Percentiles rank a stretch among this genome's conserved stretches.
These are phyloP conservation scores for Coregonus clupeaformis DNA, from an alignment of 2,113 vertebrate genomes.

Conservation along the genomic window DNA sequence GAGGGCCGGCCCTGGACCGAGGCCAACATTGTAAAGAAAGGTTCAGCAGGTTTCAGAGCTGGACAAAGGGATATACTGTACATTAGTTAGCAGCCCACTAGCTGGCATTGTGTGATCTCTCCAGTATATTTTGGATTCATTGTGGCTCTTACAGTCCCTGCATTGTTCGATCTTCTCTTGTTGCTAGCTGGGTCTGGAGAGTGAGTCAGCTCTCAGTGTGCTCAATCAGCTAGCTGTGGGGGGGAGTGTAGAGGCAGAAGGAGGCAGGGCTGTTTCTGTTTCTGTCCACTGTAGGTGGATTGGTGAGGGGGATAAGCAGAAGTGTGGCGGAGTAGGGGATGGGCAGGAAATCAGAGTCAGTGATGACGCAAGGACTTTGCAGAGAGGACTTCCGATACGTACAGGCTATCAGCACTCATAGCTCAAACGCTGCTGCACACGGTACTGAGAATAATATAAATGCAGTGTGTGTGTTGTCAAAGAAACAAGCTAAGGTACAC, in stretches of 20 bases:
- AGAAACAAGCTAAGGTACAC: too few species aligned
- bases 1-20: too few species aligned
- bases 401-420: neutral
- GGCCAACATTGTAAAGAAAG: too few species aligned
- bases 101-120: too few species aligned
- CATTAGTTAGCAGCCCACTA: too few species aligned
- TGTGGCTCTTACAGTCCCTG: neutral
- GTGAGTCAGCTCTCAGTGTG: neutral
- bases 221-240: too few species aligned
- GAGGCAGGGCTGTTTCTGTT: neutral
- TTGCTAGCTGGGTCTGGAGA: neutral
- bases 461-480: neutral
- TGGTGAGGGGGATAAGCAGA: neutral
- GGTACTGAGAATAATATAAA: neutral
- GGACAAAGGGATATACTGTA: too few species aligned
- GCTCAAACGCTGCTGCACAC: neutral
- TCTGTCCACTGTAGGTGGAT: conserved; percentile 6
- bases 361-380: conserved; percentile 11
- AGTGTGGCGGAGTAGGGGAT: neutral
- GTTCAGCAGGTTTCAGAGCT: too few species aligned
- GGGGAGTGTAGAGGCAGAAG: neutral
- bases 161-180: neutral
- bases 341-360: conserved; percentile 11
- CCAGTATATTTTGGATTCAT: too few species aligned
- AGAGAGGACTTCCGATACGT: neutral